Evolutionary conservation across 2,113 vertebrate genomes (phyloP).

Genomic region (Ellobius talpinus): DNA sequence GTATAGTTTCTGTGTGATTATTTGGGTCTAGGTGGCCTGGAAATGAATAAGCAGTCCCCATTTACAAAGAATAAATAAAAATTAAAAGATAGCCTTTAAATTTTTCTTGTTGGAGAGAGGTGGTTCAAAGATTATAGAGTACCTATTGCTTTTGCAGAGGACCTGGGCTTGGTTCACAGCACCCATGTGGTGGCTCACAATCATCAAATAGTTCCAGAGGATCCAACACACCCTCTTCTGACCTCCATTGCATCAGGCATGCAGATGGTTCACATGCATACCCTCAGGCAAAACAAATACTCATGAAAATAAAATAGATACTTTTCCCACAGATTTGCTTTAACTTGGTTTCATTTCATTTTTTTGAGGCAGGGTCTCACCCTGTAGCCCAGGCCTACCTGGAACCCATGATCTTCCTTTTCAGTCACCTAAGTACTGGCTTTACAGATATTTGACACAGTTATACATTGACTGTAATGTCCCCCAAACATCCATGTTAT

Average conservation of each 20-base stretch:
- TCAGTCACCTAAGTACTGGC: background rate
- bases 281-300: background rate
- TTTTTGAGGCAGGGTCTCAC: background rate
- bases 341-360: background rate
- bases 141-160: too few relatives aligned
- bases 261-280: background rate
- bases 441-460: background rate
- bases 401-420: background rate
- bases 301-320: background rate
- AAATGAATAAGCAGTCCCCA: too few relatives aligned
- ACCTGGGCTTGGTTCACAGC: too few relatives aligned
- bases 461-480: background rate
- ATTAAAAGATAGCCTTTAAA: too few relatives aligned
- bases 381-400: background rate
- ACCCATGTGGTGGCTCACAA: too few relatives aligned
- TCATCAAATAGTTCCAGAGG: background rate
- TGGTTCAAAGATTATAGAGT: too few relatives aligned
- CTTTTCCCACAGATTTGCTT: background rate
- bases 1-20: too few relatives aligned
- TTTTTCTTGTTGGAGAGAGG: too few relatives aligned
- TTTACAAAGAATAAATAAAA: too few relatives aligned
- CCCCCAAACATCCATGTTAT: background rate
- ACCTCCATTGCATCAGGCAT: background rate
- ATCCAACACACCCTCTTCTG: background rate
- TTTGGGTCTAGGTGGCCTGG: too few relatives aligned